Percentiles rank a stretch among this genome's conserved stretches.
phyloP scores from a whole-genome alignment of 1,140 invertebrate genomes.

The Cydia splendana region DNA sequence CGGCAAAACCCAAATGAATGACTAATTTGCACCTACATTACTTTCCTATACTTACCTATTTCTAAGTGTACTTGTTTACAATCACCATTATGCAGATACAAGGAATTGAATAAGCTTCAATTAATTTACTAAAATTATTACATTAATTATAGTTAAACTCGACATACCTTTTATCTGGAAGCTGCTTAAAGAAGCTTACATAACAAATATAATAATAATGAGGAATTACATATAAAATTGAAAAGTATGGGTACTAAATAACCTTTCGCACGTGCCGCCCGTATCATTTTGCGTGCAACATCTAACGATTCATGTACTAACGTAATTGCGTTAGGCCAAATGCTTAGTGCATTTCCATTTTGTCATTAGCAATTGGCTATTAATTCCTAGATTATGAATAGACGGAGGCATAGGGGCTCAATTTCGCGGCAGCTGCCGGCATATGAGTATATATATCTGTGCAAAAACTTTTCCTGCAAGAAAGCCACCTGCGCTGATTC shows the following conservation, averaged over 20 bases:
- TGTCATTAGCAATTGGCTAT: constrained; percentile 75
- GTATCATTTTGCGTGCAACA: constrained; percentile 56
- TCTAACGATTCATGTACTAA: constrained; percentile 53
- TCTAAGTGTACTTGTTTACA: no score
- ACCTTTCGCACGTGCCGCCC: constrained; percentile 61
- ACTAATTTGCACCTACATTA: no score
- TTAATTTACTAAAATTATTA: no score
- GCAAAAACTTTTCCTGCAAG: constrained; percentile 72
- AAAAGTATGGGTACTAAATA: constrained; percentile 16
- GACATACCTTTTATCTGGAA: neutral
- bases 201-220: neutral
- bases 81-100: no score
- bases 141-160: no score
- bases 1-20: no score
- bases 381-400: constrained; percentile 75
- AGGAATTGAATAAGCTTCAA: no score
- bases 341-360: constrained; percentile 69
- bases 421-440: constrained; percentile 67
- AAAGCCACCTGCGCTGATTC: constrained; percentile 72
- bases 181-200: neutral
- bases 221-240: neutral
- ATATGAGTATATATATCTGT: constrained; percentile 58
- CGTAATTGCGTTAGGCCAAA: constrained; percentile 70
- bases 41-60: no score
- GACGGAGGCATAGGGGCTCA: constrained; percentile 69